Evolutionary conservation across 1,140 invertebrate genomes (phyloP).

Genomic region (Thaumetopoea pityocampa): DNA sequence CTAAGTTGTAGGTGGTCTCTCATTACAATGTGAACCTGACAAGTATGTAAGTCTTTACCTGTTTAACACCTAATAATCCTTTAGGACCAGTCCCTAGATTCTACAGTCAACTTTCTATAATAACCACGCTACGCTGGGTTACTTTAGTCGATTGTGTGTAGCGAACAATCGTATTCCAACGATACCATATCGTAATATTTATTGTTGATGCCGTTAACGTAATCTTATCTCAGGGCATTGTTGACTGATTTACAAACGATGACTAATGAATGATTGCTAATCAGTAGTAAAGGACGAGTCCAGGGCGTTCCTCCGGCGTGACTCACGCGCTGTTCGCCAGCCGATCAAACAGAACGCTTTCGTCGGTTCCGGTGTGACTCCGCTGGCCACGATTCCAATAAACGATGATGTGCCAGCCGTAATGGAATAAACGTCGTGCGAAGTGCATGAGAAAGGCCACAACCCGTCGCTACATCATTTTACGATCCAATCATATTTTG

Average conservation of each 20-base stretch:
- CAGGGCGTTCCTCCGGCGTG: slow-evolving; percentile 53
- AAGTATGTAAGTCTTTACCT: no score
- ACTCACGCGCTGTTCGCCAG: slow-evolving; percentile 34
- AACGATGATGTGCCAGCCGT: slow-evolving; percentile 28
- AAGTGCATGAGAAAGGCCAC: slow-evolving; percentile 49
- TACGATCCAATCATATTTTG: no score
- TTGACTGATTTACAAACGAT: slow-evolving; percentile 49
- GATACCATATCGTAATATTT: background rate
- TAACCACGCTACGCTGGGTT: no score
- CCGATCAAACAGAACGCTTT: slow-evolving; percentile 37
- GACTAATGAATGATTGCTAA: slow-evolving; percentile 60
- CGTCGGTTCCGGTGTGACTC: slow-evolving; percentile 52
- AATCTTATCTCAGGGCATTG: slow-evolving; percentile 46
- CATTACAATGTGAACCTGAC: no score
- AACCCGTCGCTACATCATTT: slow-evolving; percentile 10
- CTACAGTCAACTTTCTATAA: no score
- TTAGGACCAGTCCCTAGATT: no score
- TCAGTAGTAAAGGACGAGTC: slow-evolving; percentile 45
- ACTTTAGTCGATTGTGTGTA: background rate
- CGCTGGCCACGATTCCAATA: slow-evolving; percentile 14
- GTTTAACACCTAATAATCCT: no score
- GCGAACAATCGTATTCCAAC: background rate
- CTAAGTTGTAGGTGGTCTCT: no score
- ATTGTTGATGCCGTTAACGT: slow-evolving; percentile 19
- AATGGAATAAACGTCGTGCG: slow-evolving; percentile 41